Base-by-base conservation (phyloP, 2,888 invertebrate genomes). In the Macaria notata region DNA sequence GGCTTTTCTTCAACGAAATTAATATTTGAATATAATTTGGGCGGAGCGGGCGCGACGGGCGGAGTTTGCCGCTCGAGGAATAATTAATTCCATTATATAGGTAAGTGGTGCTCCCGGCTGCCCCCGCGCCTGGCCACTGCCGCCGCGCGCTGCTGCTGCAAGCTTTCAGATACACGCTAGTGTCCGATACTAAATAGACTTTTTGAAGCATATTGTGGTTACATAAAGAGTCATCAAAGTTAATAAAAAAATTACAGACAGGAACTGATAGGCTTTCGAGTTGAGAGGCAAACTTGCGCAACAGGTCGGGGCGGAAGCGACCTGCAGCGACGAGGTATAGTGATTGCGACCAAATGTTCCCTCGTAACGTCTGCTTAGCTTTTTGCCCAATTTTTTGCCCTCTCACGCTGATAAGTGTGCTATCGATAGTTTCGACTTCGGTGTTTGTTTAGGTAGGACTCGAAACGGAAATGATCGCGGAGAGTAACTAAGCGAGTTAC, bases 21-120 rank as follows among this genome's bases (percentile, higher is more conserved):
- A 91, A 90, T 92, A 92, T 91, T 92, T 90, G 88, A 90, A 89
- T 90, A 89, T 90, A 92, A 92, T 89, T 91, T 90, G 79, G 88
- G 91, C 79, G 84, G 90, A 84, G 80, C 91, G 86, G 80, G 88
- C 86, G 78, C 86, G 79, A 88, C 87, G 78, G 91, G 87, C 86
- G 86, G 85, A 92, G 85, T 88, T 93, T 88, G 88, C 92, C 76
- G 92, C 82, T 78, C 86, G 83, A 85, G 75, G 84, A 90, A 88
- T 90, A 89, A 91, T 90, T 89, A 90, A 89, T 90, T 89, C 86
- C 78, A 88, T 90, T 90, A 87, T 83, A 76, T 80, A 81, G 81
- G 81, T 79, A 84, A 86, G 86, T 86, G 84, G 84, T 75, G 73
- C 75, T 73, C 59, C 64, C 60, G 42, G 59, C 61, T 54, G 56